Conservation (phyloP, 2,888 invertebrate genomes). For the Oxycera nigricornis region DNA sequence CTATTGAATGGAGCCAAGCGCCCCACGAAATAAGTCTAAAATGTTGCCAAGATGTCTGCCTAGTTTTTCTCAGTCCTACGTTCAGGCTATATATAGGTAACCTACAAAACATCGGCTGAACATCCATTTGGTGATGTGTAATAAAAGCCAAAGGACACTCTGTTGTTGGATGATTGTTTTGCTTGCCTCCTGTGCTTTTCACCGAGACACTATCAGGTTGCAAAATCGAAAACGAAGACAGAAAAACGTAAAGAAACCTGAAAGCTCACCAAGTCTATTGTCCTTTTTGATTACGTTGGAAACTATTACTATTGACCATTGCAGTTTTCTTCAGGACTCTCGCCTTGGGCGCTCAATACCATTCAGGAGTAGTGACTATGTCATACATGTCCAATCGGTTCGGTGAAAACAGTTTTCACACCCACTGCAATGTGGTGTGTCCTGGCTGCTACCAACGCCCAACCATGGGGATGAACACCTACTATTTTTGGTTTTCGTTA, state of each 20-base stretch:
- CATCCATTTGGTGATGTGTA: background rate
- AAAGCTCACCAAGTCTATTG: background rate
- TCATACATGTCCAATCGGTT: background rate
- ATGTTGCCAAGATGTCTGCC: conserved; percentile 28
- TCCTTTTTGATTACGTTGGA: conserved; percentile 13
- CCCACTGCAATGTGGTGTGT: background rate
- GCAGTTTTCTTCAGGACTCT: conserved; percentile 21
- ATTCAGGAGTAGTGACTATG: background rate
- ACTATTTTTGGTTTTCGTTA: conserved; percentile 16
- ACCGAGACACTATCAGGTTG: background rate
- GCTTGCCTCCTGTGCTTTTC: background rate
- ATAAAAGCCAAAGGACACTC: background rate
- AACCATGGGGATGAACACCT: background rate
- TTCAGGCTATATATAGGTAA: background rate
- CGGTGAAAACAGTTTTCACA: background rate
- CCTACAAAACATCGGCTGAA: background rate
- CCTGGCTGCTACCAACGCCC: background rate
- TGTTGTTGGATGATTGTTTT: conserved; percentile 14
- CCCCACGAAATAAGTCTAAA: conserved; percentile 8
- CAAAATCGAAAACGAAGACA: background rate
- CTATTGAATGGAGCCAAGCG: conserved; percentile 15
- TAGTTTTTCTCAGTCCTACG: background rate
- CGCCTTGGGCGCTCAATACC: background rate
- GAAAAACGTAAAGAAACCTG: background rate
- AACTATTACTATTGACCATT: conserved; percentile 9